A percentile compares a stretch with the other conserved stretches of the same genome.
Evolutionary conservation across 2,797 vertebrate species (phyloP).

Genomic region (Nannoperca obscura): DNA sequence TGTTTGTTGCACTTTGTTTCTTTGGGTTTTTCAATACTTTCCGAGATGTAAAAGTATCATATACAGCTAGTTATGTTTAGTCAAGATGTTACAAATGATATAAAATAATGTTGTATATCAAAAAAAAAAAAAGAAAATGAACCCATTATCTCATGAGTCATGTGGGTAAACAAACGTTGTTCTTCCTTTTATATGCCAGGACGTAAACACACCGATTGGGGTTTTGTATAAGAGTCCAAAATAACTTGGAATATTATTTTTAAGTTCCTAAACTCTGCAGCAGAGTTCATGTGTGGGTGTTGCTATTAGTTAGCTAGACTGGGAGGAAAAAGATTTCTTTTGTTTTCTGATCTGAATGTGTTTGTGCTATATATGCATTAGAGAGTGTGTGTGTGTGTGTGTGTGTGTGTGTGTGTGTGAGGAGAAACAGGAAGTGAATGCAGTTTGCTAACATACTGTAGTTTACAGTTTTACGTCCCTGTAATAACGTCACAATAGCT

Average conservation of each 20-base stretch:
- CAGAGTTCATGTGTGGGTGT: slow-evolving; percentile 50
- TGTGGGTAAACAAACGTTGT: slow-evolving; percentile 65
- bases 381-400: slow-evolving; percentile 49
- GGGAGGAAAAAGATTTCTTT: slow-evolving; percentile 40
- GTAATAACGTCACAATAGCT: slow-evolving; percentile 49
- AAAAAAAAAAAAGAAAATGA: slow-evolving; percentile 29
- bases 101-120: slow-evolving; percentile 74
- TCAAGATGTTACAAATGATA: slow-evolving; percentile 73
- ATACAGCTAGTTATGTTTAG: slow-evolving; percentile 76
- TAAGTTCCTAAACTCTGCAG: slow-evolving; percentile 56
- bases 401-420: slow-evolving; percentile 47
- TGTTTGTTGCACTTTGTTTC: slow-evolving; percentile 71
- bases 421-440: slow-evolving; percentile 32
- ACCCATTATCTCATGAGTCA: slow-evolving; percentile 60
- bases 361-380: slow-evolving; percentile 63
- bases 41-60: slow-evolving; percentile 74
- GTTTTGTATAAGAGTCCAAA: slow-evolving; percentile 73
- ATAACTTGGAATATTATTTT: slow-evolving; percentile 68
- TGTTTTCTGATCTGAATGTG: slow-evolving; percentile 62
- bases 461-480: slow-evolving; percentile 52
- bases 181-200: slow-evolving; percentile 83
- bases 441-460: slow-evolving; percentile 49
- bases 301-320: slow-evolving; percentile 39
- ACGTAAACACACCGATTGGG: slow-evolving; percentile 52
- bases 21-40: slow-evolving; percentile 60